Evolutionary conservation across 2,888 invertebrate genomes (phyloP), one percentile per base, ranked within the genome.

Genomic region (Lepetodrilus schrolli): DNA sequence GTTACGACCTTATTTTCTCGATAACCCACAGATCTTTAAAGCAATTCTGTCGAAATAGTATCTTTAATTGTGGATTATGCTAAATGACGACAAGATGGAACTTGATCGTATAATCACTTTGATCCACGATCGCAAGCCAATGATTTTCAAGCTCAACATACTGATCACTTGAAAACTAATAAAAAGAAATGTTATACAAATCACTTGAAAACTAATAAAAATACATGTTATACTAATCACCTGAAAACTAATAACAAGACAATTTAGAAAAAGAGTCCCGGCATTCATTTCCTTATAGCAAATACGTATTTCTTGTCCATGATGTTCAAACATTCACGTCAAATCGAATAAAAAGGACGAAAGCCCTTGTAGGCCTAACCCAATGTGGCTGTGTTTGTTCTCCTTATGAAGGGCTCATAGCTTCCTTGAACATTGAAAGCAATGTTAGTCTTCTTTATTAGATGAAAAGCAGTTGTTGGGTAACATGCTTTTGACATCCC

Each of bases 391-490:
- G 58, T 58, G 58, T 30, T 23, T 30, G 21, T 13, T 17, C 10
- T 58, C 58, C 7, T 30, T 30, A 58, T 30, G 30, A 58, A 58
- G 30, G 26, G 58, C 30, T 58, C 30, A 13, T 13, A 58, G 30
- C 26, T 58, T 34, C 17, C 58, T 30, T 13, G 26, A 30, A 34
- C 34, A 58, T 58, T 58, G 58, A 58, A 30, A 58, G 10, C 26
- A 30, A n/a, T 58, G 58, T 58, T 58, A 30, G 58, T 30, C 5
- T 17, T 58, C 58, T 34, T 58, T 58, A 30, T 58, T 58, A 58
- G 58, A 30, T 58, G 58, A 58, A 58, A 58, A 58, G 58, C 58
- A 58, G 58, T 58, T 58, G 58, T 58, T 17, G 58, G 58, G 58
- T 30, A 58, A 30, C 58, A 58, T 58, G 58, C 30, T 17, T 58